A percentile compares a stretch with the other conserved stretches of the same genome.
Conservation (phyloP, 1,140 invertebrate genomes). For the Matsumurasca onukii region DNA sequence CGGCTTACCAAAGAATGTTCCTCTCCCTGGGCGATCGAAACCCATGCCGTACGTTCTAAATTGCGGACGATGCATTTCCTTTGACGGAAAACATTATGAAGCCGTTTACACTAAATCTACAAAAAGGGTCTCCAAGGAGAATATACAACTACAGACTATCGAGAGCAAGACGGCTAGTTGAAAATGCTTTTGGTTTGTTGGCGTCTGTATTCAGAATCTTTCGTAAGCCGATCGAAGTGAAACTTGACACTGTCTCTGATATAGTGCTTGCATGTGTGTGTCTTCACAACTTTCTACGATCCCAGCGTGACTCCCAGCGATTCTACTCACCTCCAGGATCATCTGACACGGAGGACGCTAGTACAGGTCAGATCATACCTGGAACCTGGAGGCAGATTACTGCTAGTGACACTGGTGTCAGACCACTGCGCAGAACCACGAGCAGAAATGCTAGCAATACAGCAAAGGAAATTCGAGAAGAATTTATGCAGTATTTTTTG, state of each 20-base stretch:
- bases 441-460: neutral
- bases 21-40: neutral
- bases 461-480: neutral
- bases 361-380: constrained; percentile 8
- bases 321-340: neutral
- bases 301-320: neutral
- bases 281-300: constrained; percentile 16
- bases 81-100: constrained; percentile 46
- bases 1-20: neutral
- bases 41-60: constrained; percentile 42
- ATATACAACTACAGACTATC: constrained; percentile 47
- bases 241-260: neutral
- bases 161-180: constrained; percentile 43
- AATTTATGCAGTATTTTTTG: constrained; percentile 4
- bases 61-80: constrained; percentile 51
- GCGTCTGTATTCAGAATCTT: constrained; percentile 49
- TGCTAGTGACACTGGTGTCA: constrained; percentile 3
- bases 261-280: constrained; percentile 13
- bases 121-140: constrained; percentile 38
- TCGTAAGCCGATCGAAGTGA: constrained; percentile 25
- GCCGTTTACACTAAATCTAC: constrained; percentile 41
- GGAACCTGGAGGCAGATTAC: constrained; percentile 14
- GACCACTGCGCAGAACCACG: constrained; percentile 7
- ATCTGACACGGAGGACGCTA: neutral
- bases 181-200: constrained; percentile 52